phyloP scores from a whole-genome alignment of 2,797 vertebrate genomes.

The Numenius phaeopus region DNA sequence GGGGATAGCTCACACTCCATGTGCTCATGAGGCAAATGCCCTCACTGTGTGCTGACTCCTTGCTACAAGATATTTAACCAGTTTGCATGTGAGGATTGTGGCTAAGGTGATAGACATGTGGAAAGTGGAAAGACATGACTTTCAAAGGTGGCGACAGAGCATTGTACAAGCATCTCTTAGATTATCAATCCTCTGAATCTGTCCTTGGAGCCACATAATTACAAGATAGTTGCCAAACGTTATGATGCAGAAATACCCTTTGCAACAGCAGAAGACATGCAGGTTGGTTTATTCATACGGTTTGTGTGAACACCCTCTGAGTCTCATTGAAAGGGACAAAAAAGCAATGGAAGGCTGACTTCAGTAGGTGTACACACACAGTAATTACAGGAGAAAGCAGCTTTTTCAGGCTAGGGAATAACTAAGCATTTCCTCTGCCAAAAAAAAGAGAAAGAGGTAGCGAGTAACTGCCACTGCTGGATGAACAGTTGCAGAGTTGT shows the following conservation, averaged over 20 bases:
- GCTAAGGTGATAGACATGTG: not conserved
- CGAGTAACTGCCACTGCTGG: not conserved
- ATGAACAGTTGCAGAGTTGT: not conserved
- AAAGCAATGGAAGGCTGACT: not conserved
- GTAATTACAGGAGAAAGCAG: not conserved
- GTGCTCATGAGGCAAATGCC: not conserved
- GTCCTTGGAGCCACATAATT: not conserved
- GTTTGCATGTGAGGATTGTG: not conserved
- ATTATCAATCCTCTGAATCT: not conserved
- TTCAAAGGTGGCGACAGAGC: slow-evolving; percentile 2
- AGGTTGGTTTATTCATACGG: not conserved
- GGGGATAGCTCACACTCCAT: not conserved
- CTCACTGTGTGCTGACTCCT: not conserved
- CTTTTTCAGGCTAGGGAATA: not conserved
- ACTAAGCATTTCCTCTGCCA: not conserved
- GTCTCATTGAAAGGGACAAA: not conserved
- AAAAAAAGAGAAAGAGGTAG: not conserved
- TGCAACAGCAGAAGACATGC: not conserved
- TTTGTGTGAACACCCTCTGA: not conserved
- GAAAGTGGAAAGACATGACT: not conserved
- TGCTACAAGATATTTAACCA: not conserved
- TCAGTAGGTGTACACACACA: not conserved
- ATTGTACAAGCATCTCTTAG: not conserved
- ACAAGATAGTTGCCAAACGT: not conserved
- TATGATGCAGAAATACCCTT: not conserved